Evolutionary conservation across 2,888 invertebrate genomes (phyloP).

Genomic region (Hypercompe scribonia): DNA sequence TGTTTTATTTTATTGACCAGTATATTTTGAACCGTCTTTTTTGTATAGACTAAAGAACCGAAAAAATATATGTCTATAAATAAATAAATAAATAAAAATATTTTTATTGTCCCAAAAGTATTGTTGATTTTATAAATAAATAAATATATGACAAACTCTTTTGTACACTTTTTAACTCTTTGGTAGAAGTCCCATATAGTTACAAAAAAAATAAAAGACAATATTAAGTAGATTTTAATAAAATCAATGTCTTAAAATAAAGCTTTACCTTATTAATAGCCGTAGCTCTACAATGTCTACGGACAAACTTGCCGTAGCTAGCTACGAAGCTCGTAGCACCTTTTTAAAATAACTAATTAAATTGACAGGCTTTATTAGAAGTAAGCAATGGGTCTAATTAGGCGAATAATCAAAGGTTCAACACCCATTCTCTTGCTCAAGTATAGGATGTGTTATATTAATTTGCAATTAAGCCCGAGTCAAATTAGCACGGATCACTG

Average conservation of each 20-base stretch:
- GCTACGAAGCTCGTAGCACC: slow-evolving; percentile 6
- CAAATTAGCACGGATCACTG: neutral
- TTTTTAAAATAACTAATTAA: neutral
- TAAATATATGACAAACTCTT: neutral
- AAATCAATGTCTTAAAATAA: too few species aligned
- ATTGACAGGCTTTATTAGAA: neutral
- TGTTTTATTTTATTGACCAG: too few species aligned
- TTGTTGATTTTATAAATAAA: too few species aligned
- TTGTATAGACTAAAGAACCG: too few species aligned
- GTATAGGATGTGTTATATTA: neutral
- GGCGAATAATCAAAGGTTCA: neutral
- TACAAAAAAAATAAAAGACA: too few species aligned
- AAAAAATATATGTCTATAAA: too few species aligned
- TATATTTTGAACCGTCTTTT: too few species aligned
- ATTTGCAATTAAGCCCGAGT: neutral
- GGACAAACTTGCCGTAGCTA: neutral
- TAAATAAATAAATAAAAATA: too few species aligned
- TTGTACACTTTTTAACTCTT: too few species aligned
- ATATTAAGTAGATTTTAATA: too few species aligned
- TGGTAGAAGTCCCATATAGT: too few species aligned
- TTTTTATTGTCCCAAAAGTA: too few species aligned
- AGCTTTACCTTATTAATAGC: neutral
- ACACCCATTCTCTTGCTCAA: neutral
- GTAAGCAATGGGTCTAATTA: neutral
- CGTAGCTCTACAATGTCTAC: slow-evolving; percentile 1